Evolutionary conservation across 2,888 invertebrate species (phyloP), one percentile per base, ranked within the genome.

Genomic region (Cosmopolites sordidus): DNA sequence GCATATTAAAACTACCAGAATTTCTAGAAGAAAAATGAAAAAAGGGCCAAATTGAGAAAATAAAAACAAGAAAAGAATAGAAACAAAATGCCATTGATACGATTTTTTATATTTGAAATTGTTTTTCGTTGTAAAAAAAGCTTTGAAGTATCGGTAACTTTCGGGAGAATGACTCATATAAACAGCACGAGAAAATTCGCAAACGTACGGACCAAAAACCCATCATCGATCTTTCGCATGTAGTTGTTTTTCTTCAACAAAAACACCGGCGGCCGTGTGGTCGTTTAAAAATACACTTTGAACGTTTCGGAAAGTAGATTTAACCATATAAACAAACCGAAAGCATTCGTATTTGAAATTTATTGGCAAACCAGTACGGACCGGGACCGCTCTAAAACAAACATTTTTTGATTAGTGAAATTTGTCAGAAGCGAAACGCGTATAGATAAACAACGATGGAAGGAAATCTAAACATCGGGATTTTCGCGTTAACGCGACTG

Each of bases 351-450:
- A 51, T 56, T 56, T 48, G 43, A 51, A 56, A 56, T 56, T 56
- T 56, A 48, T 46, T 45, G 56, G 56, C 48, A 44, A 48, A 56
- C 56, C 56, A 48, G 48, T 51, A 51, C 51, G 44, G 45, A 45
- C 48, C 22, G 22, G 30, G 39, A 38, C 56, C 45, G 51, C 44
- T 45, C 43, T 44, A 50, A 56, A 56, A 48, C 56, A 56, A 56
- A 56, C 56, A 56, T 44, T 56, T 56, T 56, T 56, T 56, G 56
- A 56, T 56, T 56, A 51, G 51, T 56, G 51, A 51, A 51, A 56
- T 56, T 51, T 51, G 55, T 54, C 47, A 43, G 44, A 43, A 43
- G 33, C 47, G 51, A 48, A 22, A 48, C 41, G 30, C 49, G 42
- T 46, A 48, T 39, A 56, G 44, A 56, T 56, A 56, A 56, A 56